Percentiles rank a stretch among this genome's conserved stretches.
Evolutionary conservation across 2,797 vertebrate species (phyloP).

Genomic region (Gobionotothen gibberifrons): DNA sequence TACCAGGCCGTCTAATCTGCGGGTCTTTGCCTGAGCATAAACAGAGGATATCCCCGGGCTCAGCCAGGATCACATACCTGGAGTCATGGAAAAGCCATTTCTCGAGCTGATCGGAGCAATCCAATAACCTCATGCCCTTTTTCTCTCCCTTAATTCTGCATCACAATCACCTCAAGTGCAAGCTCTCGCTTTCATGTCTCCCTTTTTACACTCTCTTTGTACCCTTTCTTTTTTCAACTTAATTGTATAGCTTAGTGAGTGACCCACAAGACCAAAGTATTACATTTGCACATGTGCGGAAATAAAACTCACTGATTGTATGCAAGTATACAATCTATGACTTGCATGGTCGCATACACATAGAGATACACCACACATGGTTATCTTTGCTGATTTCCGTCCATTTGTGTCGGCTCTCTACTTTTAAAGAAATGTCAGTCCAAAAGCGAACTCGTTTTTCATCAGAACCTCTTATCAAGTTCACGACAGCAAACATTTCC

Average conservation of each 20-base stretch:
- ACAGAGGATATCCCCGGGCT: slow-evolving; percentile 81
- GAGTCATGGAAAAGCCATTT: slow-evolving; percentile 80
- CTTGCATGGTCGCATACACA: neutral
- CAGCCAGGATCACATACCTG: slow-evolving; percentile 78
- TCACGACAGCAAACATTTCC: neutral
- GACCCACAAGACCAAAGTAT: slow-evolving; percentile 2
- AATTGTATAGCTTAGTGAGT: slow-evolving; percentile 6
- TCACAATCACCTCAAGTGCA: slow-evolving; percentile 35
- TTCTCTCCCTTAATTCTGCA: slow-evolving; percentile 21
- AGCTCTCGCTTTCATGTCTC: slow-evolving; percentile 14
- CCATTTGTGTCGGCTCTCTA: neutral
- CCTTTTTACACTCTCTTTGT: slow-evolving; percentile 4
- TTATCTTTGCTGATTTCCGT: neutral
- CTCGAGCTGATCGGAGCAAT: slow-evolving; percentile 64
- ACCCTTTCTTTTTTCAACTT: slow-evolving; percentile 7
- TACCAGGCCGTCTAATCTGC: slow-evolving; percentile 80
- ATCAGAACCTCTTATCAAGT: slow-evolving; percentile 11
- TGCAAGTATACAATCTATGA: slow-evolving; percentile 7
- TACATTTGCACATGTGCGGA: slow-evolving; percentile 16
- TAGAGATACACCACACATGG: neutral
- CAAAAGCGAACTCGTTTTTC: no score
- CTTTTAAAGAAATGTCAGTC: neutral
- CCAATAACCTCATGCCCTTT: slow-evolving; percentile 62
- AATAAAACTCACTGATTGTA: slow-evolving; percentile 14
- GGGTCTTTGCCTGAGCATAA: slow-evolving; percentile 79